Evolutionary conservation across 2,113 vertebrate species (phyloP), one percentile per base, ranked within the genome.

Genomic region (Condylura cristata): DNA sequence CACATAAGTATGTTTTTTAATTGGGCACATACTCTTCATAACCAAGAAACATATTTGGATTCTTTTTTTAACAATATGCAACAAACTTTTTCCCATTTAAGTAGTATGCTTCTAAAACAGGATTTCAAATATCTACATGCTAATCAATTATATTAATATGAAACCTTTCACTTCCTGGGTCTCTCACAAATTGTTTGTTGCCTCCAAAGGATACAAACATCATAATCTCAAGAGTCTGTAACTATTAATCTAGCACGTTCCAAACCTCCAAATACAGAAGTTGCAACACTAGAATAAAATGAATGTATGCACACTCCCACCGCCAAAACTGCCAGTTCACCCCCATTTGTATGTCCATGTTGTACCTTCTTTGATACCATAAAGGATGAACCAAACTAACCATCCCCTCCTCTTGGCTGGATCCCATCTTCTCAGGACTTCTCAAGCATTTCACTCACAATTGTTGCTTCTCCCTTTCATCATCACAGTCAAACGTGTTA

Each of bases 271-370:
- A 89, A 14, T 66, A 37, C 30, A 68, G 71, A 94, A 88, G 39
- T 93, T 81, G 63, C 56, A 92, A 72, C 16, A 32, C 39, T 58
- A 80, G 18, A 79, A 85, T 78, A 89, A 78, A 90, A 81, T 48
- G 17, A 85, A 63, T 11, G 72, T 87, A 7, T 7, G 34, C 22
- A 86, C 34, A 66, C 8, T 70, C 26, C 13, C 58, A 60, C n/a
- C 53, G 34, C 58, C 68, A 75, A 75, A 53, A 53, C 20, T 28
- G 74, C 51, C 18, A 65, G 56, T 79, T 74, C 71, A 58, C 8
- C 63, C 22, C 65, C 24, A 56, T 34, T 39, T 71, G 4, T 46
- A 28, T 30, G 10, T 4, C 65, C 2, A 46, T 14, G 26, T 9
- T 41, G 46, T 58, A 11, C 12, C 37, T 66, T 72, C 18, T 89